Percentiles rank a stretch among this genome's conserved stretches.
phyloP scores from a whole-genome alignment of 2,888 invertebrate genomes.

The Dioctria linearis region DNA sequence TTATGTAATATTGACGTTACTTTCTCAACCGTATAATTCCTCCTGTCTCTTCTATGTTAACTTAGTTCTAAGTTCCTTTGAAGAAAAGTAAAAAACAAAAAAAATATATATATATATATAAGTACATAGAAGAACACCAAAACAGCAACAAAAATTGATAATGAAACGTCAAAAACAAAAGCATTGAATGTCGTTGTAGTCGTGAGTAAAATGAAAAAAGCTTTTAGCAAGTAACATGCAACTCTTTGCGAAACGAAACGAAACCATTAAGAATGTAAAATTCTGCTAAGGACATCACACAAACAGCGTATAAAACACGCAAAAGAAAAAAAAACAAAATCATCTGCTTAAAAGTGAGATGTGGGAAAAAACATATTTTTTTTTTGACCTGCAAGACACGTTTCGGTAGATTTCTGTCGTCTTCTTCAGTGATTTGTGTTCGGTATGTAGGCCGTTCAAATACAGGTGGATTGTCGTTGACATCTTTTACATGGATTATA shows the following conservation, averaged over 20 bases:
- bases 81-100: neutral
- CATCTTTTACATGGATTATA: conserved; percentile 97
- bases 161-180: conserved; percentile 34
- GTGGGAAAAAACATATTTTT: neutral
- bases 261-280: conserved; percentile 3
- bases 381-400: conserved; percentile 87
- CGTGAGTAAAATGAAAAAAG: conserved; percentile 1
- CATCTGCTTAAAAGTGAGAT: neutral
- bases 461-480: conserved; percentile 98
- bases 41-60: neutral
- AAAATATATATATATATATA: neutral
- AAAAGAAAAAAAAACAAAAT: conserved; percentile 12
- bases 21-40: neutral
- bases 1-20: conserved; percentile 14
- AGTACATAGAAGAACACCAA: neutral
- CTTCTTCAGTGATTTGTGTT: conserved; percentile 96
- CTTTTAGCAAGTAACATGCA: conserved; percentile 42
- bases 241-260: conserved; percentile 16
- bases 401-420: conserved; percentile 94
- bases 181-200: conserved; percentile 2
- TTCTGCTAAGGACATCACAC: neutral
- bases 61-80: neutral
- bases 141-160: neutral
- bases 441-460: conserved; percentile 96
- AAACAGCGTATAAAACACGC: conserved; percentile 12